Base-by-base conservation (phyloP, 92 coral and sea anemone species). In the Metridium senile region DNA sequence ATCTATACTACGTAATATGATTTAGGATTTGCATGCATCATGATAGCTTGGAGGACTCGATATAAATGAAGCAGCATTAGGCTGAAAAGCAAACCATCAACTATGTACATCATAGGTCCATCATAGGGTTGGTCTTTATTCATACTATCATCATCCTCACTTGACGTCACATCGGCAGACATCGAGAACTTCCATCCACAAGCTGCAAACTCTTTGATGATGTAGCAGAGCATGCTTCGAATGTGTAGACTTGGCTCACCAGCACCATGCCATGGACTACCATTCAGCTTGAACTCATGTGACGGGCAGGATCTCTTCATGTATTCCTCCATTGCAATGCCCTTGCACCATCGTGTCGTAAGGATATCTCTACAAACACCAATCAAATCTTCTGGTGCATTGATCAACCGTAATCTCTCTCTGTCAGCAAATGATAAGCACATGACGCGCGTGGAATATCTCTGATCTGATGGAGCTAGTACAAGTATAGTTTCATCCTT, bases 241-340 rank as follows among this genome's bases (percentile, higher is more conserved):
- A 68, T 76, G 32, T 85, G 79, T 13, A 66, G 69, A 29, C 69
- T 74, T 21, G 83, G 82, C 49, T 72, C 66, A 0, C 83, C 75
- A 45, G 71, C 82, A 22, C 89, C 87, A 68, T 34, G 20, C 92
- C 92, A 91, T 1, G 97, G 88, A 11, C 32, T 49, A 6, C 97
- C 97, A 54, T 75, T 74, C 13, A 91, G 68, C 53, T 78, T 88
- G 71, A 91, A 61, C 72, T 79, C 76, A 29, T 28, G 45, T 8
- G 69, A 6, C 21, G 71, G 7, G 27, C 84, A 79, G 0, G 77
- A 69, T 22, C 46, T 33, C 7, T 76, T 32, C 26, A 70, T 47
- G 4, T 23, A 28, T n/a, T 76, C 73, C 59, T 82, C 90, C 39
- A 22, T 62, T 6, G 32, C 67, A 4, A 86, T 82, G 9, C 90